Conservation (phyloP, 2,113 vertebrate species). For the Heterocephalus glaber region DNA sequence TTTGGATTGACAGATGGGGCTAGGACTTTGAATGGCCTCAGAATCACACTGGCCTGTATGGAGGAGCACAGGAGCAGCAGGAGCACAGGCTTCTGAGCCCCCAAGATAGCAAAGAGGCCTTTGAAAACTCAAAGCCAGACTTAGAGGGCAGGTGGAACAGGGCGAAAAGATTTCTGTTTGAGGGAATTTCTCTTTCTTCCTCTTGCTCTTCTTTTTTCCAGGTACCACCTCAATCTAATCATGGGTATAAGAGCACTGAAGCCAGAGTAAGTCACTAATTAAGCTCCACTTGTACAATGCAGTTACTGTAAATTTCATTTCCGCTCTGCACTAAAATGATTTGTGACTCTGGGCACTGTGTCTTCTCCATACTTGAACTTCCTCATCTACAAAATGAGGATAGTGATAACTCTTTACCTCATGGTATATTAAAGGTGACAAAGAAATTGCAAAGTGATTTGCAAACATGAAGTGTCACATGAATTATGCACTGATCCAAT, state of each 20-base stretch:
- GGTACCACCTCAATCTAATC: neutral
- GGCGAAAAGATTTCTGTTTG: neutral
- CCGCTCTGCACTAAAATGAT: neutral
- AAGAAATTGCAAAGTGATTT: slow-evolving; percentile 44
- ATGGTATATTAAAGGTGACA: slow-evolving; percentile 43
- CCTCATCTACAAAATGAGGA: slow-evolving; percentile 59
- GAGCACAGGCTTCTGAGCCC: neutral
- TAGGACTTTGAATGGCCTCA: fast-evolving
- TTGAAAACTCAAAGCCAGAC: neutral
- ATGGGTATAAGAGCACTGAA: neutral
- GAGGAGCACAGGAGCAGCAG: neutral
- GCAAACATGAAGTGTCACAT: neutral
- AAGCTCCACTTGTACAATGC: neutral
- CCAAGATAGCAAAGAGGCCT: neutral
- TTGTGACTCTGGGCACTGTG: slow-evolving; percentile 58
- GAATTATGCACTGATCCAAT: neutral
- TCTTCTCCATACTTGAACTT: slow-evolving; percentile 76
- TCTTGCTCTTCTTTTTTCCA: neutral
- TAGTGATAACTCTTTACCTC: slow-evolving; percentile 74
- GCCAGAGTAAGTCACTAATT: slow-evolving; percentile 29
- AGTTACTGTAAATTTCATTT: neutral
- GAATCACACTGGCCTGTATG: neutral
- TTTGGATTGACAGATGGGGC: neutral
- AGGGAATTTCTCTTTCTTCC: neutral
- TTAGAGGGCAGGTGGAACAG: neutral